Conservation (phyloP, 2,888 invertebrate genomes). For the Branchellion lobata region DNA sequence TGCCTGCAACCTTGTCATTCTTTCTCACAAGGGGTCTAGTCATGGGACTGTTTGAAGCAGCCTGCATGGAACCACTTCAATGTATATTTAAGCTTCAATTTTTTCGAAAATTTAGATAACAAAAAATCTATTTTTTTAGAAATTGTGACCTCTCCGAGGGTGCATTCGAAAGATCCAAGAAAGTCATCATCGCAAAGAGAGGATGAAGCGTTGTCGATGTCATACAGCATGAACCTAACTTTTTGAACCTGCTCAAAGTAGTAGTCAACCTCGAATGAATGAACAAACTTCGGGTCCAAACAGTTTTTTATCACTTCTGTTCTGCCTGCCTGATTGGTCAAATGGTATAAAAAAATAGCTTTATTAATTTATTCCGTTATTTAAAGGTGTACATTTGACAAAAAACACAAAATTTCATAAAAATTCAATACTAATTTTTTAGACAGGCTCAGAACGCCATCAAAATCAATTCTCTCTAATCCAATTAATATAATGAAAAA, state of each 20-base stretch:
- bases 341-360: background rate
- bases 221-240: constrained; percentile 65
- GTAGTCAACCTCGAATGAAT: constrained; percentile 65
- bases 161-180: constrained; percentile 58
- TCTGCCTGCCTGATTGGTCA: constrained; percentile 56
- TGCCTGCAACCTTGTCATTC: constrained; percentile 55
- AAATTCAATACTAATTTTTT: too few species aligned
- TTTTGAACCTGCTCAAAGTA: constrained; percentile 68
- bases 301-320: constrained; percentile 60
- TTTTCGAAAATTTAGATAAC: background rate
- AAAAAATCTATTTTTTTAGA: background rate
- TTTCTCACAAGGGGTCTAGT: constrained; percentile 54
- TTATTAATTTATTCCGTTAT: too few species aligned
- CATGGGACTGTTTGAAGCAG: constrained; percentile 58
- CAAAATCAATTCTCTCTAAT: too few species aligned
- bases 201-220: constrained; percentile 57
- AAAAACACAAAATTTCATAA: too few species aligned
- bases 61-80: constrained; percentile 52
- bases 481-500: too few species aligned
- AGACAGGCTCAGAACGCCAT: too few species aligned
- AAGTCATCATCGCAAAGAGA: constrained; percentile 55
- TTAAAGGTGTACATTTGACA: too few species aligned
- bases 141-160: constrained; percentile 57
- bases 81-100: background rate
- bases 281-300: constrained; percentile 59